Conservation (phyloP, 2,888 invertebrate species). For the Mamestra brassicae region DNA sequence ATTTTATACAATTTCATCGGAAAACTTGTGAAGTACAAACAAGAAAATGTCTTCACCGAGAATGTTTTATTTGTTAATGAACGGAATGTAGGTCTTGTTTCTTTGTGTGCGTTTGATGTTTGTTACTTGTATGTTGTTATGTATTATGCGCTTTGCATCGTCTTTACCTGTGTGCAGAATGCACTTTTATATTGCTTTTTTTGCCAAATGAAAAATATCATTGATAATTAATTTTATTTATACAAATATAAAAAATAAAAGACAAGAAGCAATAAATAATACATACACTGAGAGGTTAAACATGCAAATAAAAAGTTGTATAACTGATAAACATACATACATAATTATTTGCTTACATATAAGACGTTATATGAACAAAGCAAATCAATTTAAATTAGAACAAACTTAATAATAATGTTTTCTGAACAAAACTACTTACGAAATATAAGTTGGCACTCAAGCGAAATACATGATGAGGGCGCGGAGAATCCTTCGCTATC, state of each 20-base stretch:
- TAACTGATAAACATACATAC: neutral
- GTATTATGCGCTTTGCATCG: neutral
- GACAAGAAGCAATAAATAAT: neutral
- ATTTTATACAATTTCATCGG: slow-evolving; percentile 34
- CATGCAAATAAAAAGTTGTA: neutral
- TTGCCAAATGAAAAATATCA: neutral
- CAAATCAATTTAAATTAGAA: neutral
- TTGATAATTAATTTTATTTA: neutral
- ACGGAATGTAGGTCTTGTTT: slow-evolving; percentile 7
- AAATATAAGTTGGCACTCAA: slow-evolving; percentile 55
- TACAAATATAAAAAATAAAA: neutral
- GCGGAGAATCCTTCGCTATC: slow-evolving; percentile 75
- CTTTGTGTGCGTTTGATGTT: slow-evolving; percentile 26
- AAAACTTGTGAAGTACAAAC: slow-evolving; percentile 42
- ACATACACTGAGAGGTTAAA: neutral
- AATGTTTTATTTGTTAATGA: slow-evolving; percentile 46
- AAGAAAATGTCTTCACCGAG: slow-evolving; percentile 9
- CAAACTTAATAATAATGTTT: neutral
- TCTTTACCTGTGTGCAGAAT: neutral
- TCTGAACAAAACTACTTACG: slow-evolving; percentile 24
- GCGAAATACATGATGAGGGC: slow-evolving; percentile 75
- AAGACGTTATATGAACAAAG: slow-evolving; percentile 11
- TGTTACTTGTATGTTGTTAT: slow-evolving; percentile 3
- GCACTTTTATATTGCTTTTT: neutral
- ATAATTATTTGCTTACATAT: neutral